Evolutionary conservation across 2,797 vertebrate genomes (phyloP).

Genomic region (Lepilemur ruficaudatus): DNA sequence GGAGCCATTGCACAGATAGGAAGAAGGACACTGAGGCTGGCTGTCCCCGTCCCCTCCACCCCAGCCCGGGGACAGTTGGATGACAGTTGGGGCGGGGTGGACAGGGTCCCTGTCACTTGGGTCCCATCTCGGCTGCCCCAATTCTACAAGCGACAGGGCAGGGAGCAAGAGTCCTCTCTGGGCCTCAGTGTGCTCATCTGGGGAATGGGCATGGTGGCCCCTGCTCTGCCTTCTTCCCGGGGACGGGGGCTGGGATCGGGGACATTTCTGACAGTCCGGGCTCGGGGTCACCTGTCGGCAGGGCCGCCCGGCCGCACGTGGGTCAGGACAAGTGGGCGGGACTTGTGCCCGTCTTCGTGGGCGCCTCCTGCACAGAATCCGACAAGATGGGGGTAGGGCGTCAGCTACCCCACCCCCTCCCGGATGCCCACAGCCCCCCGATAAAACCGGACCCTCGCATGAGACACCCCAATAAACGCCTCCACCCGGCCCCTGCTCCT

Average conservation of each 20-base stretch:
- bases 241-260: not conserved
- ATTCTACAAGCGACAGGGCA: not conserved
- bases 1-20: not conserved
- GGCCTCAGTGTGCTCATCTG: not conserved
- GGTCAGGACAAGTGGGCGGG: slow-evolving; percentile 94
- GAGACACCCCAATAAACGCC: not conserved
- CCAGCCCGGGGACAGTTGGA: not conserved
- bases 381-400: slow-evolving; percentile 53
- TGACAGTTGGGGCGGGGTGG: too few relatives aligned
- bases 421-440: not conserved
- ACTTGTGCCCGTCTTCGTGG: slow-evolving; percentile 96
- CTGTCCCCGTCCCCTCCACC: not conserved
- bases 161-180: too few relatives aligned
- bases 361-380: slow-evolving; percentile 88
- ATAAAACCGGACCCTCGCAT: rapidly evolving
- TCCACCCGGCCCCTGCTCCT: not conserved
- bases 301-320: slow-evolving; percentile 95
- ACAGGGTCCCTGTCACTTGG: too few relatives aligned
- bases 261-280: not conserved
- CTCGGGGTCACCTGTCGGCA: slow-evolving; percentile 93
- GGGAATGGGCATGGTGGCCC: not conserved
- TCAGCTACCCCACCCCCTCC: not conserved
- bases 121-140: not conserved
- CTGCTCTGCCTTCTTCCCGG: not conserved
- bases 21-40: not conserved